A percentile compares a stretch with the other conserved stretches of the same genome.
These are phyloP conservation scores for Huso huso DNA, from an alignment of 2,797 vertebrate genomes.

Conservation along the genomic window DNA sequence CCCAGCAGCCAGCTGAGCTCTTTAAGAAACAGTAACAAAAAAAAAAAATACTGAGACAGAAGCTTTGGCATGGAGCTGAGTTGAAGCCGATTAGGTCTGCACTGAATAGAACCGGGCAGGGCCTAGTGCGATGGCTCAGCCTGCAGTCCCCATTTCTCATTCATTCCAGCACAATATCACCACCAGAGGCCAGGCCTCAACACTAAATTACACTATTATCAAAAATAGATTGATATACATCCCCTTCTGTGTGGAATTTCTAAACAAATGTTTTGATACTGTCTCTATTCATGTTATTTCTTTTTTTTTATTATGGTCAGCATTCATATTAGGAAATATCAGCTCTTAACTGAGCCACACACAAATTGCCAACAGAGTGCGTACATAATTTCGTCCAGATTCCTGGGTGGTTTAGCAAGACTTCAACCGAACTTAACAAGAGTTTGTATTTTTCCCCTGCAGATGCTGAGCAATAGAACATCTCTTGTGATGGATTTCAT, in stretches of 20 bases:
- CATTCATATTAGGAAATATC: conserved; percentile 46
- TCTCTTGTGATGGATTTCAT: conserved; percentile 2
- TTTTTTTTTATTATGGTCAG: conserved; percentile 25
- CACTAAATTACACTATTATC: conserved; percentile 75
- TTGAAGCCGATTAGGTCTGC: conserved; percentile 69
- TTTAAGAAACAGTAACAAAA: conserved; percentile 69
- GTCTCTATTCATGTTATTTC: conserved; percentile 38
- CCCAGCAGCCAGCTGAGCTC: conserved; percentile 68
- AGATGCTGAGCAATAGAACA: neutral
- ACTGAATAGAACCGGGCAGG: conserved; percentile 65
- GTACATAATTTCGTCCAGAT: neutral
- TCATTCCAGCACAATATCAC: conserved; percentile 74
- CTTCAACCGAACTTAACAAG: conserved; percentile 4
- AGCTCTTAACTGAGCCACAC: conserved; percentile 40
- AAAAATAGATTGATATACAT: conserved; percentile 64
- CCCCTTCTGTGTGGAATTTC: conserved; percentile 51
- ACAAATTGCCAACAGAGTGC: conserved; percentile 14
- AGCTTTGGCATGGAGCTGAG: conserved; percentile 61
- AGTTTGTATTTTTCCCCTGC: neutral
- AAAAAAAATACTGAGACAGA: conserved; percentile 46
- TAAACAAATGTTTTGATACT: conserved; percentile 39
- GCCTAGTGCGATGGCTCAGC: conserved; percentile 61
- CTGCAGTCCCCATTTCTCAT: conserved; percentile 66
- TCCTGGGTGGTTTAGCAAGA: conserved; percentile 1
- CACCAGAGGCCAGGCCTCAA: conserved; percentile 71